Conservation (phyloP, 2,888 invertebrate genomes). For the Temnothorax rugatulus region DNA sequence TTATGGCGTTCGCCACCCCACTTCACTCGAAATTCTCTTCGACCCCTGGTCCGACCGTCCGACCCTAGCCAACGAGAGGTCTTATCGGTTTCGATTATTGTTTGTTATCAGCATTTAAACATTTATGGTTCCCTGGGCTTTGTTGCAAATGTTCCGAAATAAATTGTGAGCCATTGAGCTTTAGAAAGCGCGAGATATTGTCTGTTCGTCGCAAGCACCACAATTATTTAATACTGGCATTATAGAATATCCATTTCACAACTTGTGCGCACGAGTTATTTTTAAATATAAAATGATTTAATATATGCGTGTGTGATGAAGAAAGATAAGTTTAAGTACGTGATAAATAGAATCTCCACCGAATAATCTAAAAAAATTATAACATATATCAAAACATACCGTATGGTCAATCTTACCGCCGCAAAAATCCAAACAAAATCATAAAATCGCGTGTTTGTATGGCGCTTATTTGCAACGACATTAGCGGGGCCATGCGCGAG, state of each 20-base stretch:
- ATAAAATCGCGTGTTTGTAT: constrained; percentile 27
- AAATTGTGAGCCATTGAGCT: constrained; percentile 30
- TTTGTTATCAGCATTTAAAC: constrained; percentile 78
- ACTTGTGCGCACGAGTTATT: not conserved
- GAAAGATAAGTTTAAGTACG: not conserved
- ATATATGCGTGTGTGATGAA: not conserved
- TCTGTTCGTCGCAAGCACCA: not conserved
- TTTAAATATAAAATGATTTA: constrained; percentile 10
- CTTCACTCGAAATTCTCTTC: constrained; percentile 32
- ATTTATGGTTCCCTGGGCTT: constrained; percentile 54
- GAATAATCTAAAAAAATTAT: constrained; percentile 1
- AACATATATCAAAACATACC: not conserved
- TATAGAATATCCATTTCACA: not conserved
- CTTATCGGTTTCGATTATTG: constrained; percentile 78
- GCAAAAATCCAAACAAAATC: constrained; percentile 22
- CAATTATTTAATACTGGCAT: constrained; percentile 20
- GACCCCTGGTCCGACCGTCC: constrained; percentile 51
- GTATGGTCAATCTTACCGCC: not conserved
- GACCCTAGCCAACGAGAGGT: constrained; percentile 65
- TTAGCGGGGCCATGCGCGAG: constrained; percentile 71
- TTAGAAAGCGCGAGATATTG: not conserved
- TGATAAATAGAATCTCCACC: not conserved
- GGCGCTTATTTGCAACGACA: constrained; percentile 67
- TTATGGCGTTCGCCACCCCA: constrained; percentile 53
- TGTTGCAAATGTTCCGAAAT: constrained; percentile 32